phyloP scores from a whole-genome alignment of 2,888 invertebrate genomes.

The Brachypalpus laphriformis region DNA sequence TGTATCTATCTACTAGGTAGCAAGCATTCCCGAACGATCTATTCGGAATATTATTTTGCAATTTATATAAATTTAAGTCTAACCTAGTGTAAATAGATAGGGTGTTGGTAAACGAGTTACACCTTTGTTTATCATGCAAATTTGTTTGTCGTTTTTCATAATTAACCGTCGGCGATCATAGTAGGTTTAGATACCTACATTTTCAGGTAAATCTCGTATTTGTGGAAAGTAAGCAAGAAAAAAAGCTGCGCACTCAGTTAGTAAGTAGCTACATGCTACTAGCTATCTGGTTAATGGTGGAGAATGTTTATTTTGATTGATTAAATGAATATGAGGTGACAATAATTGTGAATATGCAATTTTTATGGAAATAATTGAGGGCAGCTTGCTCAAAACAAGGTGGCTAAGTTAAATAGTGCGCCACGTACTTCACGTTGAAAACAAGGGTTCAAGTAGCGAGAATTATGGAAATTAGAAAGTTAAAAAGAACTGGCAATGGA shows the following conservation, averaged over 20 bases:
- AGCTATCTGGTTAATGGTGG: slow-evolving; percentile 44
- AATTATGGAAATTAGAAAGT: not conserved
- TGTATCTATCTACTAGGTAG: slow-evolving; percentile 22
- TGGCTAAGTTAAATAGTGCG: not conserved
- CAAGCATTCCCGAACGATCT: slow-evolving; percentile 12
- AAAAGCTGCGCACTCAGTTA: not conserved
- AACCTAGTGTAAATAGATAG: not conserved
- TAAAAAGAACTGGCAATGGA: not conserved
- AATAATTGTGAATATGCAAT: slow-evolving; percentile 55
- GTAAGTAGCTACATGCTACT: not conserved
- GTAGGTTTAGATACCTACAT: not conserved
- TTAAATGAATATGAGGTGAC: slow-evolving; percentile 59
- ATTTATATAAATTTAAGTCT: slow-evolving; percentile 57
- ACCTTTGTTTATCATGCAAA: slow-evolving; percentile 71
- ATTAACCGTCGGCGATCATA: slow-evolving; percentile 42
- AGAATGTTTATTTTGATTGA: slow-evolving; percentile 61
- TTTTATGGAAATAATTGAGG: slow-evolving; percentile 38
- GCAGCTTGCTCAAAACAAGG: not conserved
- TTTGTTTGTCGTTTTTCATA: slow-evolving; percentile 56
- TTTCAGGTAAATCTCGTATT: slow-evolving; percentile 34
- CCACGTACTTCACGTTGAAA: slow-evolving; percentile 4
- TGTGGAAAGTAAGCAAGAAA: slow-evolving; percentile 33
- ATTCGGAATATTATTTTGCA: slow-evolving; percentile 63
- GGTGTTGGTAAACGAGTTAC: slow-evolving; percentile 68
- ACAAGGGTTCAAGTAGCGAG: not conserved